Base-by-base conservation (phyloP, 2,797 vertebrate genomes). In the Notamacropus eugenii region DNA sequence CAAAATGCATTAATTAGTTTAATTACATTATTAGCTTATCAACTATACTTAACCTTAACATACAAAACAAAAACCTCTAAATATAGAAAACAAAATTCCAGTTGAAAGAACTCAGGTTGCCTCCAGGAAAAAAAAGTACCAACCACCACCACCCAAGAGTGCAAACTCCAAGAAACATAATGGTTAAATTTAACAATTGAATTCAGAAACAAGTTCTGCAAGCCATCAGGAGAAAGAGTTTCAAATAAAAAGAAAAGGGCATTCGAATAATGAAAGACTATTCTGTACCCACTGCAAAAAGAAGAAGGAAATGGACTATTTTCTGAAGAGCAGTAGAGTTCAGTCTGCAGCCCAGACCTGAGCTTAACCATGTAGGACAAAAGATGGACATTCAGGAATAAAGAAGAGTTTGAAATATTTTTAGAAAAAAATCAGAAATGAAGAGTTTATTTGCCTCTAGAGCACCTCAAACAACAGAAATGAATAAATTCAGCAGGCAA, bases 31-130 rank as follows among this genome's bases (percentile, higher is more conserved):
- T 13, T 90, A 40, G 50, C 90, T 96, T 92, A 91, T 93, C 95
- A 31, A 92, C 92, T 87, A 87, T 55, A 67, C 57, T 95, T 96
- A 95, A 91, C 94, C 96, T 58, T 93, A 96, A 95, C 94, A 95
- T 58, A 40, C 2, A 74, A 74, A 74, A 22, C 5, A 74, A 74
- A 22, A 74, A 40, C 14, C 40, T n/a, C 67, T 74, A 74, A 40
- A 22, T 6, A 74, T 40, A 74, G 34, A 40, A 74, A 74, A 74
- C 40, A 16, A 74, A 74, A 22, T 74, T 74, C 5, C 67, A 74
- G 8, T 74, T 19, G 67, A 74, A 40, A 40, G 16, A 40, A 74
- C 9, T 74, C n/a, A 40, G 12, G 22, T 74, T 74, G 34, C 16
- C 67, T 74, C 67, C 19, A 74, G 19, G 6, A 74, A 74, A 40